A percentile compares a stretch with the other conserved stretches of the same genome.
phyloP scores from a whole-genome alignment of 1,140 invertebrate genomes.

The Sinella curviseta region DNA sequence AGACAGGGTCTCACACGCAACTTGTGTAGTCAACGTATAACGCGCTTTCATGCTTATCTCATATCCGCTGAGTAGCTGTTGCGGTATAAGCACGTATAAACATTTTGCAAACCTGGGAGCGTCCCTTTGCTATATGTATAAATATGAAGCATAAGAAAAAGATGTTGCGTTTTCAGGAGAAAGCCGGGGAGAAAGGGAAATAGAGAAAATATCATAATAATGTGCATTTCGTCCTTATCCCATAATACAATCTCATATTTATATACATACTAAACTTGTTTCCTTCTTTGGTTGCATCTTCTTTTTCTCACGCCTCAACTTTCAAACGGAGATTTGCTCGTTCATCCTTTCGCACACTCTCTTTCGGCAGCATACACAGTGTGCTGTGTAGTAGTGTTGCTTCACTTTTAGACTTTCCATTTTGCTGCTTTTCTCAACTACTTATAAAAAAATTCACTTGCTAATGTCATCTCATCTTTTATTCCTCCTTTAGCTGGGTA shows the following conservation, averaged over 20 bases:
- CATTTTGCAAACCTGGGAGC: background rate
- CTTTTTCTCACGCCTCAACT: background rate
- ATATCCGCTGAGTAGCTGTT: background rate
- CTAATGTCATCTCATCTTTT: constrained; percentile 13
- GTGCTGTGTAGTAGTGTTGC: too few relatives aligned
- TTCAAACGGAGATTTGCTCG: constrained; percentile 8
- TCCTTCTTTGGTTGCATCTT: too few relatives aligned
- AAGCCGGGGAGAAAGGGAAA: background rate
- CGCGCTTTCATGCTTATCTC: background rate
- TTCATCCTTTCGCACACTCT: background rate
- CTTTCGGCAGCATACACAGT: too few relatives aligned
- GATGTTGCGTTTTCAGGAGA: background rate
- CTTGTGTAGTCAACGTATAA: background rate
- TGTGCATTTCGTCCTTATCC: background rate
- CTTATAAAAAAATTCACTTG: background rate
- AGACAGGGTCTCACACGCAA: background rate
- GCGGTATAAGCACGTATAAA: background rate
- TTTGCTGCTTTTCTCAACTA: background rate
- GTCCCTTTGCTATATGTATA: background rate
- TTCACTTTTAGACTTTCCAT: background rate
- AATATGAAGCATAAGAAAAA: background rate
- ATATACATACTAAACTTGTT: too few relatives aligned
- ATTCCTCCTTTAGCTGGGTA: too few relatives aligned
- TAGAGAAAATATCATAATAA: background rate
- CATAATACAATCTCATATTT: background rate